Base-by-base conservation (phyloP, 2,888 invertebrate genomes). In the Osedax fenrisi region DNA sequence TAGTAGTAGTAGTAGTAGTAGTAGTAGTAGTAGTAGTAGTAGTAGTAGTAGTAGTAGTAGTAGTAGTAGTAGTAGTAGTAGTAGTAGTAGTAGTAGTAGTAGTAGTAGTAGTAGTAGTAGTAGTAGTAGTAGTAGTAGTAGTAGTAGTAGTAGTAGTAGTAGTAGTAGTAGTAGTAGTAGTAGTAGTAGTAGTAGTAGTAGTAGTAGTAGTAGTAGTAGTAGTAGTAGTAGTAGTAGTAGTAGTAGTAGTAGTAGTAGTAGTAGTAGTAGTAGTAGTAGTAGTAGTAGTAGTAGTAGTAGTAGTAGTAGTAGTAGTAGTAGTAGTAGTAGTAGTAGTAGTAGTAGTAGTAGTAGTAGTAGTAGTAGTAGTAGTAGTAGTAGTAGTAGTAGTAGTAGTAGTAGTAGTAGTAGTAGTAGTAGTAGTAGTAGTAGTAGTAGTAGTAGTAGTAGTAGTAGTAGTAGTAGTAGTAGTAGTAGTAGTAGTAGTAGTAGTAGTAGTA, bases 1-100 rank as follows among this genome's bases (percentile, higher is more conserved):
- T 61, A 61, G 61, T 61, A 61, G 61, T 61, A 61, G 61, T 61
- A 61, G 61, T 61, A 61, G 61, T 61, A 61, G 61, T 61, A 61
- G 61, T 61, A 61, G 1, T 61, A 61, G 61, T 61, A 61, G 61
- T 61, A 1, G 1, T 61, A 61, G 61, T 61, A 61, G 61, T 61
- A 1, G 61, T 61, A 61, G 61, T 61, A 61, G 61, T 61, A 61
- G 61, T 61, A 61, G 61, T 61, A 61, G 61, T 61, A 61, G 1
- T 61, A 61, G 61, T 61, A 61, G 61, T 61, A 1, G 61, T 61
- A 1, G 1, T 61, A 61, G 61, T 61, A 61, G 61, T 61, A 1
- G 61, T 61, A 61, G 61, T 61, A 61, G 61, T 61, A 61, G 1
- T 1, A 61, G 61, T 61, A 61, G 61, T 61, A 61, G 61, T 61